phyloP scores from a whole-genome alignment of 2,888 invertebrate species.

The Drosophila setosimentum region DNA sequence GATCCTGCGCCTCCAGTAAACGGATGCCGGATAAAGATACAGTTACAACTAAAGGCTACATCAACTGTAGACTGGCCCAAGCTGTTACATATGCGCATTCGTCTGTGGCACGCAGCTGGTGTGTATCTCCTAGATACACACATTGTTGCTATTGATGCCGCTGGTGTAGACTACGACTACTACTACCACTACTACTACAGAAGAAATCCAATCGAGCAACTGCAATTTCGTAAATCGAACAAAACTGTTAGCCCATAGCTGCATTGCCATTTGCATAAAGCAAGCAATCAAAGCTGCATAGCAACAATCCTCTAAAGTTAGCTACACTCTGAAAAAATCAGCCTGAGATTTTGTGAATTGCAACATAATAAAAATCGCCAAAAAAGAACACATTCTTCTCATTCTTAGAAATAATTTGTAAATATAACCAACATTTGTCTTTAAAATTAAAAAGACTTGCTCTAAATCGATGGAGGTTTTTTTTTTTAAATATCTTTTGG shows the following conservation, averaged over 20 bases:
- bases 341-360: background rate
- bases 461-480: no score
- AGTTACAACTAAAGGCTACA: constrained; percentile 1
- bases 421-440: no score
- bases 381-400: no score
- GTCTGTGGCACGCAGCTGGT: constrained; percentile 6
- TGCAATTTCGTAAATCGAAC: constrained; percentile 67
- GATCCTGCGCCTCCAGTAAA: constrained; percentile 22
- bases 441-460: background rate
- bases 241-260: constrained; percentile 54
- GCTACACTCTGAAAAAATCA: background rate
- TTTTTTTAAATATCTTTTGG: no score
- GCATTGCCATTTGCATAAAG: constrained; percentile 29
- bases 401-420: no score
- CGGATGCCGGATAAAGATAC: constrained; percentile 21
- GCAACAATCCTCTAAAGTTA: background rate
- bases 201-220: constrained; percentile 68
- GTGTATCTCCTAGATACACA: constrained; percentile 14
- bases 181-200: constrained; percentile 23
- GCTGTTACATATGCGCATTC: constrained; percentile 25
- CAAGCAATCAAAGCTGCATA: constrained; percentile 44
- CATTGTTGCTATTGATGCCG: constrained; percentile 38
- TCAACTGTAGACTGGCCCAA: constrained; percentile 1
- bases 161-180: constrained; percentile 7
- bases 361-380: background rate